Percentiles rank a stretch among this genome's conserved stretches.
phyloP scores from a whole-genome alignment of 23 tunicate species.

The Styela clava region DNA sequence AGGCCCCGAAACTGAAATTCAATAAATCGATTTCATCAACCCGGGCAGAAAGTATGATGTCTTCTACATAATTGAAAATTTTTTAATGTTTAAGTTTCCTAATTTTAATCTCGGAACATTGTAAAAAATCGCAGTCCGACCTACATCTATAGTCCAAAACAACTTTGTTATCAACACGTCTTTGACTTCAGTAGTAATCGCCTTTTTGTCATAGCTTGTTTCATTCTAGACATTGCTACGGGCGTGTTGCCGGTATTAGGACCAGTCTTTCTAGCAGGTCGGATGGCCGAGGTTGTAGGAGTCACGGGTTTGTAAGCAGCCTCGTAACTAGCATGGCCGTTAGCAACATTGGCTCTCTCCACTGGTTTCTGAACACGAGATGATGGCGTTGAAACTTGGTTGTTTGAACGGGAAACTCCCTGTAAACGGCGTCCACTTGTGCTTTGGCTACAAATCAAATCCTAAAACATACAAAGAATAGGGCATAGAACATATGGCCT shows the following conservation, averaged over 20 bases:
- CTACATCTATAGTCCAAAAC: no score
- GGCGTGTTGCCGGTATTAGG: neutral
- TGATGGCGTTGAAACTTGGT: neutral
- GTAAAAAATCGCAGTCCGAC: no score
- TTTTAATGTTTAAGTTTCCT: no score
- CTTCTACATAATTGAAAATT: no score
- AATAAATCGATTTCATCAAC: no score
- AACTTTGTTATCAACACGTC: constrained; percentile 16
- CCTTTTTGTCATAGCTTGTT: constrained; percentile 24
- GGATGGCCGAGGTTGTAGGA: neutral
- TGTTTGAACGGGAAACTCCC: neutral
- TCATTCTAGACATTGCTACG: constrained; percentile 9
- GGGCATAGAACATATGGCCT: no score
- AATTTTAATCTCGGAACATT: no score
- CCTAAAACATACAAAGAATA: no score
- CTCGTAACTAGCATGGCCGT: neutral
- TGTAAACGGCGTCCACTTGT: neutral
- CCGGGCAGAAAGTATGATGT: no score
- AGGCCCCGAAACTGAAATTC: no score
- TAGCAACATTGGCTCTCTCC: neutral
- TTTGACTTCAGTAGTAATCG: constrained; percentile 14
- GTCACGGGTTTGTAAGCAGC: neutral
- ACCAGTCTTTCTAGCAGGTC: neutral
- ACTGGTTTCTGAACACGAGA: neutral
- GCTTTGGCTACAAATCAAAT: neutral